These are phyloP conservation scores for Xenopus borealis DNA, from an alignment of 2,113 vertebrate species.

Conservation along the genomic window DNA sequence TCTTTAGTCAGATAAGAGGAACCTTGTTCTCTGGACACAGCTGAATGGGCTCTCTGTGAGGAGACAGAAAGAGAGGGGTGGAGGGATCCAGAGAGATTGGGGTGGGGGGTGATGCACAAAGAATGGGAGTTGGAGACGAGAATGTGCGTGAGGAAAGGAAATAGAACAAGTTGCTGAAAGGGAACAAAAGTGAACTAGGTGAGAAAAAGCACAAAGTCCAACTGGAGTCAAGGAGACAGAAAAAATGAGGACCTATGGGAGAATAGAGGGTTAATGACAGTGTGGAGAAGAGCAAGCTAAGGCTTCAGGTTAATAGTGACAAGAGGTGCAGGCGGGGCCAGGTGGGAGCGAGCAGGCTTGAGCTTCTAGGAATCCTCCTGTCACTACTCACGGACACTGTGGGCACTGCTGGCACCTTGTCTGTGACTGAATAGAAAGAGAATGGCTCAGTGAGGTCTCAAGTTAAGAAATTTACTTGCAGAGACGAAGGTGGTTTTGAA, in stretches of 20 bases:
- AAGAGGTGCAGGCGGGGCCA: background rate
- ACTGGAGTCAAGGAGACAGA: no score
- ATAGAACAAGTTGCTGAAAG: background rate
- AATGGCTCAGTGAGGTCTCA: no score
- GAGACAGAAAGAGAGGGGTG: background rate
- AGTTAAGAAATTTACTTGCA: no score
- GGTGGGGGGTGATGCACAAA: background rate
- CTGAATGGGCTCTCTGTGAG: conserved; percentile 36
- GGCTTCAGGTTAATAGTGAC: background rate
- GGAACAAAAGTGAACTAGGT: background rate
- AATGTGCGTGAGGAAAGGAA: background rate
- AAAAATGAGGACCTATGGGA: no score
- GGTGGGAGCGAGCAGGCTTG: background rate
- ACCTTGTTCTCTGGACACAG: conserved; percentile 23
- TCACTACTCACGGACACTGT: no score
- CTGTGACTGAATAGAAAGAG: no score
- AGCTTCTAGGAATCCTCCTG: background rate
- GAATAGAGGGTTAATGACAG: no score
- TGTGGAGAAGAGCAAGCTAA: no score
- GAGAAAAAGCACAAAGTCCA: no score
- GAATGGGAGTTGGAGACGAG: background rate
- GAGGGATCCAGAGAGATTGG: no score
- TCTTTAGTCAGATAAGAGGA: conserved; percentile 26
- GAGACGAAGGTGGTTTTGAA: no score
- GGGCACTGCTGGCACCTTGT: no score